Conservation (phyloP, 1,140 invertebrate species). For the Eupeodes corollae region DNA sequence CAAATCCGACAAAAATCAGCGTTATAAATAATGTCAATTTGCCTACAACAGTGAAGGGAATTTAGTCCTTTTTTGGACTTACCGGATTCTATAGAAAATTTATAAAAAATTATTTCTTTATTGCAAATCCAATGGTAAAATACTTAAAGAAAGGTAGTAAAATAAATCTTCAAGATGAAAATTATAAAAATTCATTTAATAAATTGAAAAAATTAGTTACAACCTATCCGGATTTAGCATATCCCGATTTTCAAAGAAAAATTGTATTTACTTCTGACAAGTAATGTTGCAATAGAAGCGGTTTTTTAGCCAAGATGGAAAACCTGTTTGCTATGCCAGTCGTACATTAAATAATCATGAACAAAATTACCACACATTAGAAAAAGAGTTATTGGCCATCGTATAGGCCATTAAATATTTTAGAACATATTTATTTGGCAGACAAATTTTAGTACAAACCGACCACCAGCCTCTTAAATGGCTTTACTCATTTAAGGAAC, state of each 20-base stretch:
- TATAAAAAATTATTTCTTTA: slow-evolving; percentile 6
- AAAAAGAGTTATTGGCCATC: slow-evolving; percentile 15
- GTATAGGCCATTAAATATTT: slow-evolving; percentile 39
- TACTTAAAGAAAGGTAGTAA: slow-evolving; percentile 5
- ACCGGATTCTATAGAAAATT: too few relatives aligned
- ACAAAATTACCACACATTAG: slow-evolving; percentile 10
- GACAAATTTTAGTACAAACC: slow-evolving; percentile 8
- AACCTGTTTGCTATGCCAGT: slow-evolving; percentile 9
- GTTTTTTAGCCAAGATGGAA: slow-evolving; percentile 11
- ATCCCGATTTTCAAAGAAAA: slow-evolving; percentile 11
- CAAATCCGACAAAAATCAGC: slow-evolving; percentile 14
- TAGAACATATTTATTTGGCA: slow-evolving; percentile 12
- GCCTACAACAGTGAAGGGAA: slow-evolving; percentile 18
- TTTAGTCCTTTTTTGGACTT: slow-evolving; percentile 24
- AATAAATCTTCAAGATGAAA: not conserved
- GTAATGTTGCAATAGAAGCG: slow-evolving; percentile 9
- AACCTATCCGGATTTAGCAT: slow-evolving; percentile 8
- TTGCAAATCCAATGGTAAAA: slow-evolving; percentile 4
- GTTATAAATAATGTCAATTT: slow-evolving; percentile 15
- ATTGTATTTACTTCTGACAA: slow-evolving; percentile 14
- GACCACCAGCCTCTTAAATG: slow-evolving; percentile 11
- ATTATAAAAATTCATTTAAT: not conserved
- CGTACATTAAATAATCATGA: slow-evolving; percentile 13
- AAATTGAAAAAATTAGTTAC: too few relatives aligned
- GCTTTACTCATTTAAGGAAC: slow-evolving; percentile 11